phyloP scores from a whole-genome alignment of 2,113 vertebrate species.

The Cynopterus brachyotis region DNA sequence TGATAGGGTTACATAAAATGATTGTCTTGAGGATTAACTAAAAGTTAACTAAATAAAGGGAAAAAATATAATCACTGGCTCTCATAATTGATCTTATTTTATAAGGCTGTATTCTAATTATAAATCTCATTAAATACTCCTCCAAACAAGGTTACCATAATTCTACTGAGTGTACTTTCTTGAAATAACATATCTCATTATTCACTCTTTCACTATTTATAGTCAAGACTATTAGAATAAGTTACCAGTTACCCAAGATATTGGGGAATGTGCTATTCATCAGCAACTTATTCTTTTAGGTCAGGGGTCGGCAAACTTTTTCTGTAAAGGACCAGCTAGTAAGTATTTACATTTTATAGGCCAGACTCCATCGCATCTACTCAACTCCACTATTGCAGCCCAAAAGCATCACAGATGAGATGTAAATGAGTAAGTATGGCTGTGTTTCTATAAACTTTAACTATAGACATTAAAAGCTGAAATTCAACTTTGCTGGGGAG shows the following conservation, averaged over 20 bases:
- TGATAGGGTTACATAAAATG: not conserved
- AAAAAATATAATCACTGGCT: not conserved
- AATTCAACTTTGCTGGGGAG: not conserved
- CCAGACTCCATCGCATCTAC: not conserved
- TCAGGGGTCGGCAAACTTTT: not conserved
- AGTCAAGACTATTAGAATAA: not conserved
- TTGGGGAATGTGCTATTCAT: not conserved
- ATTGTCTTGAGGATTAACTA: not conserved
- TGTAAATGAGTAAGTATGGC: not conserved
- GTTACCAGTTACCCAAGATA: not conserved
- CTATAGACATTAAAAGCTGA: not conserved
- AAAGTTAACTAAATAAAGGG: not conserved
- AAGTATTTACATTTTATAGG: not conserved
- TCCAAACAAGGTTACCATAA: not conserved
- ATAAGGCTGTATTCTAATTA: conserved; percentile 38
- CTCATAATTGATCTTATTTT: not conserved
- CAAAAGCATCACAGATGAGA: not conserved
- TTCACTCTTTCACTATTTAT: not conserved
- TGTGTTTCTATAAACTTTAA: not conserved
- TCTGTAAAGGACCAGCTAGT: not conserved
- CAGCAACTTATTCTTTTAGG: not conserved
- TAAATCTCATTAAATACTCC: conserved; percentile 18
- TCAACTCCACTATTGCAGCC: not conserved
- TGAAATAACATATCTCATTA: not conserved
- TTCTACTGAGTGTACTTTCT: not conserved